A percentile compares a stretch with the other conserved stretches of the same genome.
Conservation (phyloP, 2,888 invertebrate genomes). For the Sinohyriopsis cumingii region DNA sequence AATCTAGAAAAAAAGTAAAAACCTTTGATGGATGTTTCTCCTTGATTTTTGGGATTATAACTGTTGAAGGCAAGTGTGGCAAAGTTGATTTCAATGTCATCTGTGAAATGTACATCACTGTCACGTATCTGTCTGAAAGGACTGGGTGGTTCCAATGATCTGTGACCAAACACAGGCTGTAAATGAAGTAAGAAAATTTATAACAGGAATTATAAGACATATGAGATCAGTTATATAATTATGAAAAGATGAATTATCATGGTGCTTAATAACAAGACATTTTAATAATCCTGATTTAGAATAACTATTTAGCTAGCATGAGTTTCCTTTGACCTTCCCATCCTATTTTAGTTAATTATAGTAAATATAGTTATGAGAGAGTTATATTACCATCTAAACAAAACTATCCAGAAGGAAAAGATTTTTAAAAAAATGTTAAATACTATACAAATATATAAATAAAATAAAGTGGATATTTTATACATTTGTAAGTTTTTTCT, state of each 20-base stretch:
- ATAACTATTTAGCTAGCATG: not conserved
- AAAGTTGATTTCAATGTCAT: slow-evolving; percentile 65
- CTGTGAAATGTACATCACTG: slow-evolving; percentile 65
- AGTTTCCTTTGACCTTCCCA: too few species aligned
- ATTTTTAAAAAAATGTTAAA: too few species aligned
- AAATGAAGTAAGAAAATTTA: slow-evolving; percentile 11
- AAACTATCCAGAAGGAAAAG: too few species aligned
- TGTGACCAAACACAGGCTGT: slow-evolving; percentile 68
- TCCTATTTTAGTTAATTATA: too few species aligned
- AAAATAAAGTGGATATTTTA: too few species aligned
- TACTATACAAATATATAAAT: too few species aligned
- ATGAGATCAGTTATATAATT: too few species aligned
- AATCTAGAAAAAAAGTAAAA: not conserved
- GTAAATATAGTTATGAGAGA: too few species aligned
- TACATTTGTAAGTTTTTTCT: too few species aligned
- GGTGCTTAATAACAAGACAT: not conserved
- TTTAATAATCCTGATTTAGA: not conserved
- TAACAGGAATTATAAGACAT: too few species aligned
- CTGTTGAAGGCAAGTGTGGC: slow-evolving; percentile 53
- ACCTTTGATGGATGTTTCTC: slow-evolving; percentile 67
- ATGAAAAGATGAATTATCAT: not conserved
- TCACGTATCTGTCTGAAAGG: slow-evolving; percentile 64
- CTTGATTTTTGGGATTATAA: slow-evolving; percentile 58
- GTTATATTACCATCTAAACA: too few species aligned
- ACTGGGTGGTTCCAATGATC: slow-evolving; percentile 54